These are phyloP conservation scores for Muscicapa adusta DNA, from an alignment of 2,113 vertebrate species.

Conservation along the genomic window DNA sequence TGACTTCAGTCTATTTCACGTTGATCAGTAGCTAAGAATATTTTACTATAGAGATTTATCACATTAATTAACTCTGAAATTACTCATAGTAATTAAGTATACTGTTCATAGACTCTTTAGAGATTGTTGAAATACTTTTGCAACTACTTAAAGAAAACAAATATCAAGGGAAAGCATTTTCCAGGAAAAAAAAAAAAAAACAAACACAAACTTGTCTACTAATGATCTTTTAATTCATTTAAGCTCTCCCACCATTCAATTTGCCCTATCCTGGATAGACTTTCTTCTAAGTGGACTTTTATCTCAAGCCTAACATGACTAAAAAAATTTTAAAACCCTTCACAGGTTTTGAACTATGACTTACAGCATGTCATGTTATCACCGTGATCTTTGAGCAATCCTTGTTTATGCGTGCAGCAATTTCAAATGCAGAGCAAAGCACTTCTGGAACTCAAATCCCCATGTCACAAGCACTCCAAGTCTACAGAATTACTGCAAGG, in stretches of 20 bases:
- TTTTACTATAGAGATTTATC: conserved; percentile 73
- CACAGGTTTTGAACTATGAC: not conserved
- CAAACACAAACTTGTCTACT: not conserved
- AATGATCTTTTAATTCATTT: not conserved
- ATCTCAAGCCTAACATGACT: not conserved
- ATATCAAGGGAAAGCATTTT: conserved; percentile 28
- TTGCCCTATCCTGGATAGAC: not conserved
- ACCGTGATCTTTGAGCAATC: not conserved
- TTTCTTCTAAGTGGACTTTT: not conserved
- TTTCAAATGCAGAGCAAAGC: not conserved
- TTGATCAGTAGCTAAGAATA: conserved; percentile 71
- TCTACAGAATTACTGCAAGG: not conserved
- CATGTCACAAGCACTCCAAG: not conserved
- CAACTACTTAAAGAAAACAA: conserved; percentile 63
- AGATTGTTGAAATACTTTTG: conserved; percentile 70
- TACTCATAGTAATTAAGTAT: conserved; percentile 75
- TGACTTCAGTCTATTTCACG: conserved; percentile 30
- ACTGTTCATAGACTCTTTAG: conserved; percentile 76
- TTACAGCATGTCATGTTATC: not conserved
- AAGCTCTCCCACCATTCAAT: not conserved
- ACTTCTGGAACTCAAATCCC: not conserved
- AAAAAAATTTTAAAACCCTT: not conserved
- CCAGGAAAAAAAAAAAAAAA: not conserved
- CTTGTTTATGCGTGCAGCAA: not conserved
- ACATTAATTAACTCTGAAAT: conserved; percentile 75